Percentiles rank a stretch among this genome's conserved stretches.
Conservation (phyloP, 2,113 vertebrate species). For the Trochalopteron elliotii region DNA sequence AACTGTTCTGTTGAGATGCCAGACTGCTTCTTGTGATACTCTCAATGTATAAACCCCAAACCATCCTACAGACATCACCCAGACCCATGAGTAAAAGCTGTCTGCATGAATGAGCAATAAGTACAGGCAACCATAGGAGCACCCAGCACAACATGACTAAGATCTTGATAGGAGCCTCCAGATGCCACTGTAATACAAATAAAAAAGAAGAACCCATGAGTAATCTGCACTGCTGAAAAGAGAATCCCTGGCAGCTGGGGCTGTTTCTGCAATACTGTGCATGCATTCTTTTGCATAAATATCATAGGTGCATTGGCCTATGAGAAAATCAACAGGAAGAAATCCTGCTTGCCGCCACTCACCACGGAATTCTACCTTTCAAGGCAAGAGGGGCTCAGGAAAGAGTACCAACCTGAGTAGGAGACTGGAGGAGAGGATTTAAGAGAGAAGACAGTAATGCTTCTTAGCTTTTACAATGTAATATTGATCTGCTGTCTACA, state of each 20-base stretch:
- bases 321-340: not conserved
- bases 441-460: not conserved
- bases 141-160: not conserved
- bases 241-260: not conserved
- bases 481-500: conserved; percentile 5
- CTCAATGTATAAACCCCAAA: not conserved
- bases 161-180: not conserved
- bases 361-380: not conserved
- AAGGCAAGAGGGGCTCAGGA: not conserved
- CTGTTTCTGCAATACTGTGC: not conserved
- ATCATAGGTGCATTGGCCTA: not conserved
- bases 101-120: not conserved
- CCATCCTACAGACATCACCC: not conserved
- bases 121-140: not conserved
- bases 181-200: conserved; percentile 25
- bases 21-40: not conserved
- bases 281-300: not conserved
- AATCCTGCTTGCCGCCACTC: not conserved
- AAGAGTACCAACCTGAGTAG: not conserved
- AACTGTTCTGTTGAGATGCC: not conserved
- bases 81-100: not conserved
- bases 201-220: conserved; percentile 32
- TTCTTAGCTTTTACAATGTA: not conserved
- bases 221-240: conserved; percentile 21
- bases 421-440: not conserved